These are phyloP conservation scores for Perodicticus potto DNA, from an alignment of 2,797 vertebrate genomes.

Conservation along the genomic window DNA sequence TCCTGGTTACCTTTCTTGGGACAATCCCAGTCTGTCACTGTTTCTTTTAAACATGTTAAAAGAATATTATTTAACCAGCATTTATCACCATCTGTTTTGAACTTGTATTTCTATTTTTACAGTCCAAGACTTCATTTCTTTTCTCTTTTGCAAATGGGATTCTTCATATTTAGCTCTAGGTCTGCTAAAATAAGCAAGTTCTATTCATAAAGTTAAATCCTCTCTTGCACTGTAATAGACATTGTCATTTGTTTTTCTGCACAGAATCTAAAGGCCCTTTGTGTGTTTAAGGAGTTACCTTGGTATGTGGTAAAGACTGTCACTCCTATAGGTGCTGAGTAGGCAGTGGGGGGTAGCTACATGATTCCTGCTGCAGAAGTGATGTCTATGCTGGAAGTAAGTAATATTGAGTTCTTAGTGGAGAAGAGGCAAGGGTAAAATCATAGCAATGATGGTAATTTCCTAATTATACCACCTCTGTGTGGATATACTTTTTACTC, in stretches of 20 bases:
- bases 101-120: conserved; percentile 33
- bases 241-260: background rate
- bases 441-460: background rate
- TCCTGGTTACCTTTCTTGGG: background rate
- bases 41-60: conserved; percentile 47
- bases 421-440: background rate
- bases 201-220: conserved; percentile 53
- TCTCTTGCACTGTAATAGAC: background rate
- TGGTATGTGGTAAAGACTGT: background rate
- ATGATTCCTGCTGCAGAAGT: background rate
- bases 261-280: background rate
- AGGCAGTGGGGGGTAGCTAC: background rate
- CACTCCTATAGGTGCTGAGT: background rate
- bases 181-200: conserved; percentile 36
- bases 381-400: background rate
- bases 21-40: conserved; percentile 33
- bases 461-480: background rate
- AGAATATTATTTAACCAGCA: conserved; percentile 16
- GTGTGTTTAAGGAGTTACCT: background rate
- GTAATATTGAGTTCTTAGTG: background rate
- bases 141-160: conserved; percentile 53
- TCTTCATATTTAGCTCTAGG: conserved; percentile 49
- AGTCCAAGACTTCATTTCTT: conserved; percentile 48
- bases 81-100: background rate
- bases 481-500: background rate